Evolutionary conservation across 2,888 invertebrate genomes (phyloP).

Genomic region (Drosophila silvestris): DNA sequence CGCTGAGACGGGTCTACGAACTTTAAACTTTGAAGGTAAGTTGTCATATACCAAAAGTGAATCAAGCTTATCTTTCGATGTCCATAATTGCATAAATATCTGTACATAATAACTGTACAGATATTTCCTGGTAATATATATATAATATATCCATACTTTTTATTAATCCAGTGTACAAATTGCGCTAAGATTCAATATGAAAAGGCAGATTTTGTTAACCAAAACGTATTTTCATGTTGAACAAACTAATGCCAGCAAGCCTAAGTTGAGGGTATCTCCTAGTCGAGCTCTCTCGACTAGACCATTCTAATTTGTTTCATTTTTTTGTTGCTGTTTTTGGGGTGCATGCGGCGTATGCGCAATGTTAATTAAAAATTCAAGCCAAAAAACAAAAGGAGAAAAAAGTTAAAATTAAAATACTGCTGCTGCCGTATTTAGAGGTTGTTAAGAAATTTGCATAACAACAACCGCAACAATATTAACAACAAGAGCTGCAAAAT

Average conservation of each 20-base stretch:
- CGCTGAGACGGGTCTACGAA: background rate
- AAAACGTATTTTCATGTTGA: background rate
- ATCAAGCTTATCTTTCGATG: no score
- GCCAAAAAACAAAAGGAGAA: constrained; percentile 17
- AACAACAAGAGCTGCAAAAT: constrained; percentile 7
- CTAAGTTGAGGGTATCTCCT: background rate
- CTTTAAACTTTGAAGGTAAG: background rate
- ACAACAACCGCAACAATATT: constrained; percentile 52
- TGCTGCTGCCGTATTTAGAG: constrained; percentile 54
- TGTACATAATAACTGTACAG: background rate
- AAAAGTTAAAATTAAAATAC: constrained; percentile 25
- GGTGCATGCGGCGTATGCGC: constrained; percentile 57
- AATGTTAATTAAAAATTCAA: constrained; percentile 70
- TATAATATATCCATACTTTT: background rate
- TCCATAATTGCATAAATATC: background rate
- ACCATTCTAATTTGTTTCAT: background rate
- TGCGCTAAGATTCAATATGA: background rate
- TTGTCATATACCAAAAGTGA: background rate
- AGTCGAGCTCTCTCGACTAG: background rate
- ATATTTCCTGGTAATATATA: background rate
- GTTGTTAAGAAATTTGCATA: constrained; percentile 69
- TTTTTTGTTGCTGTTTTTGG: constrained; percentile 4
- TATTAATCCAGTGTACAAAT: background rate
- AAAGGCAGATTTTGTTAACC: background rate
- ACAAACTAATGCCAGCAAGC: background rate